Evolutionary conservation across 2,113 vertebrate genomes (phyloP).

Genomic region (Thermophis baileyi): DNA sequence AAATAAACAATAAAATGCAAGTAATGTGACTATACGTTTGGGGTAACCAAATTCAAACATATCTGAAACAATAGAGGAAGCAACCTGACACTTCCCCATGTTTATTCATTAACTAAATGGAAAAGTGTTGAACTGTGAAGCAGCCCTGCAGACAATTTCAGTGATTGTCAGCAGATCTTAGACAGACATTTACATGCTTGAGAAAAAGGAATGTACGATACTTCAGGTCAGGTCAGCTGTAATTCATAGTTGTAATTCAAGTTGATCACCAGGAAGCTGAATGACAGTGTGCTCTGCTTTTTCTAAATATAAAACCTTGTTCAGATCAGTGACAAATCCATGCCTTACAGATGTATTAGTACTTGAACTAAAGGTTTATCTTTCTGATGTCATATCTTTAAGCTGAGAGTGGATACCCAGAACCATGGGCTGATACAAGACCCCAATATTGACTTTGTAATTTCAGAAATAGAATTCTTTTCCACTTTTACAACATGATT

Average conservation of each 20-base stretch:
- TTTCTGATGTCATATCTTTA: neutral
- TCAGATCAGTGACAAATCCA: neutral
- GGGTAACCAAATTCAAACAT: neutral
- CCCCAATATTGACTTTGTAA: neutral
- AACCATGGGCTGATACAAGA: neutral
- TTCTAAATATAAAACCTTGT: neutral
- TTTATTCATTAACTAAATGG: conserved; percentile 28
- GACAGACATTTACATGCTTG: conserved; percentile 32
- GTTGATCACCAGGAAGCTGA: conserved; percentile 15
- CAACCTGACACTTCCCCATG: neutral
- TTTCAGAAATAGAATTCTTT: neutral
- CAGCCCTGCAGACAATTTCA: conserved; percentile 19
- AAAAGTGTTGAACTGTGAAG: conserved; percentile 37
- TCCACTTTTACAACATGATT: neutral
- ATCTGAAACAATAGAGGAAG: neutral
- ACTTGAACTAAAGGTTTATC: neutral
- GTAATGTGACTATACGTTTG: neutral
- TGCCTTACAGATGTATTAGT: neutral
- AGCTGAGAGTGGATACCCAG: neutral
- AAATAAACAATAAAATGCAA: neutral
- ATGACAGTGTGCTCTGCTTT: conserved; percentile 7
- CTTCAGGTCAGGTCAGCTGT: conserved; percentile 26
- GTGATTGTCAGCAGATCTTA: conserved; percentile 28
- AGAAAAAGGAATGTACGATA: neutral
- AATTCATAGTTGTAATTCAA: conserved; percentile 3